Evolutionary conservation across 2,888 invertebrate species (phyloP).

Genomic region (Philopedon plagiatum): DNA sequence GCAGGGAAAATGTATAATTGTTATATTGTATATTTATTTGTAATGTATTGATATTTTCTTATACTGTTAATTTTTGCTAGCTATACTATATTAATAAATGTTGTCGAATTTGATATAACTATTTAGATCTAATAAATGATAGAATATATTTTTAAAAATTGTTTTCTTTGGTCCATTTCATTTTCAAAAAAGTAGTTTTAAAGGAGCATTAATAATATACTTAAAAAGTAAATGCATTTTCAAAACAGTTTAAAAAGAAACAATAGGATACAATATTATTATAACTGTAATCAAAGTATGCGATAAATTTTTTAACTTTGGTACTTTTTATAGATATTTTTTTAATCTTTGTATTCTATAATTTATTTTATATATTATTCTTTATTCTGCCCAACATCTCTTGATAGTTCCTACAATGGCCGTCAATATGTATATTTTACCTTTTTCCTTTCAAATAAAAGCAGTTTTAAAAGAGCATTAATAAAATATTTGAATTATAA

Average conservation of each 20-base stretch:
- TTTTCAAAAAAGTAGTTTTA: not conserved
- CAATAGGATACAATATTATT: too few relatives aligned
- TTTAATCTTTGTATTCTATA: too few relatives aligned
- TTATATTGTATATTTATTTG: not conserved
- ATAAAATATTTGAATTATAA: not conserved
- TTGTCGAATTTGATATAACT: not conserved
- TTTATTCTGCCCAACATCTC: too few relatives aligned
- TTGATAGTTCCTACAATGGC: too few relatives aligned
- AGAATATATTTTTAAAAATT: slow-evolving; percentile 1
- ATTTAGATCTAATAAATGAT: not conserved
- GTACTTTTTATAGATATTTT: too few relatives aligned
- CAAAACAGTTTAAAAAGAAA: not conserved
- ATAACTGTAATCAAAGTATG: too few relatives aligned
- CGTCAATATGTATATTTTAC: too few relatives aligned
- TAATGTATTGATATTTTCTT: not conserved
- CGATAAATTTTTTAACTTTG: too few relatives aligned
- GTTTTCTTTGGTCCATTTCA: slow-evolving; percentile 8
- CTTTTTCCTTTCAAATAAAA: too few relatives aligned
- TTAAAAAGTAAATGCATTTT: not conserved
- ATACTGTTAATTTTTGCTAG: not conserved
- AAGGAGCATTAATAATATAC: not conserved
- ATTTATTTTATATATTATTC: too few relatives aligned
- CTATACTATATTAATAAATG: slow-evolving; percentile 4
- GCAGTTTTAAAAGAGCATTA: not conserved
- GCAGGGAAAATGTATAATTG: slow-evolving; percentile 2